Evolutionary conservation across 2,888 invertebrate genomes (phyloP).

Genomic region (Trichogramma evanescens): DNA sequence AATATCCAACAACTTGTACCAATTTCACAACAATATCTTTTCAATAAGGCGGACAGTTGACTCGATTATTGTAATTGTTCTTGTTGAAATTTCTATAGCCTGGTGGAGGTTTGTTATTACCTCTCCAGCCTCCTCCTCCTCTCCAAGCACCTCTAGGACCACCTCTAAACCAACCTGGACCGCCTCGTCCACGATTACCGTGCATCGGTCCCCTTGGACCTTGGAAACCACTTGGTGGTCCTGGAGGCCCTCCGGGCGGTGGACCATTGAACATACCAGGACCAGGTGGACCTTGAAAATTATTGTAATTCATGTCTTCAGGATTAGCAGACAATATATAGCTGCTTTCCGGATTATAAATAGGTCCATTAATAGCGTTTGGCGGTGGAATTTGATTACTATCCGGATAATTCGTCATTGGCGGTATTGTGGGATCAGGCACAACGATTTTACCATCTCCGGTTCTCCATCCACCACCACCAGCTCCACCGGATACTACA

Average conservation of each 20-base stretch:
- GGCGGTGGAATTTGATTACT: constrained; percentile 37
- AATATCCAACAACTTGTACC: not conserved
- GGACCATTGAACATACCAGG: constrained; percentile 37
- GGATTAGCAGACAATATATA: constrained; percentile 42
- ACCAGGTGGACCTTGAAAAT: constrained; percentile 38
- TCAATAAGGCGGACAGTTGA: constrained; percentile 52
- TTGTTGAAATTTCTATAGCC: constrained; percentile 73
- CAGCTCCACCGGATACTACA: constrained; percentile 34
- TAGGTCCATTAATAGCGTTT: constrained; percentile 45
- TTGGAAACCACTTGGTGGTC: constrained; percentile 30
- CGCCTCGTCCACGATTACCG: constrained; percentile 40
- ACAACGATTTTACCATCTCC: constrained; percentile 50
- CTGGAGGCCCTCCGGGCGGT: constrained; percentile 37
- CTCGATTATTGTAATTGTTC: constrained; percentile 72
- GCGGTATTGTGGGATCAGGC: constrained; percentile 40
- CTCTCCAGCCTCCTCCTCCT: constrained; percentile 49
- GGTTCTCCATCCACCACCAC: constrained; percentile 50
- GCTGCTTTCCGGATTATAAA: constrained; percentile 39
- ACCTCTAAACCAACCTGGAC: constrained; percentile 45
- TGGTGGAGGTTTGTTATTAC: constrained; percentile 40
- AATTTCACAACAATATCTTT: not conserved
- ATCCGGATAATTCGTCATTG: constrained; percentile 35
- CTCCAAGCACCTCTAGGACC: constrained; percentile 49
- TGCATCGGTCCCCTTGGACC: constrained; percentile 37
- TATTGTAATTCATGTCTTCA: constrained; percentile 40